Evolutionary conservation across 2,888 invertebrate genomes (phyloP), one percentile per base, ranked within the genome.

Genomic region (Lithophane semibrunnea): DNA sequence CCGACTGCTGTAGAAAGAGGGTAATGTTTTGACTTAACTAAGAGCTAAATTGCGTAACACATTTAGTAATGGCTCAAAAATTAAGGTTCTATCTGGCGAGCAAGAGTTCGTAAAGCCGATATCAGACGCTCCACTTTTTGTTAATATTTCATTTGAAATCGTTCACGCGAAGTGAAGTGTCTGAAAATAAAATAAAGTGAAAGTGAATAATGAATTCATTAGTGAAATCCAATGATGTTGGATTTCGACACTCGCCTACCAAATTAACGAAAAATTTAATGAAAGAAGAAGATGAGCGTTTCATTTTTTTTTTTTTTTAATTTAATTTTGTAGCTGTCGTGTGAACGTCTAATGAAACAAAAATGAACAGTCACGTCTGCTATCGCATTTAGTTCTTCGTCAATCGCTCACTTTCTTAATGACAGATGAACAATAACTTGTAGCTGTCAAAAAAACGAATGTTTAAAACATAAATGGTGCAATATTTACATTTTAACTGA

Each of bases 1-100:
- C 37, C 3, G 63, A 56, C 13, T 42, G 21, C 12, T 10, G 21
- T 54, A 24, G 4, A 21, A 18, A 4, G 5, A 61, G 8, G n/a
- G 24, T 80, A 42, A 63, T 74, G 24, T 47, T 58, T 42, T 29
- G 54, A 58, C n/a, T 21, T 37, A 12, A 37, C 7, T 61, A 21
- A 29, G 18, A 73, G 10, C 10, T 12, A n/a, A 21, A 37, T 56
- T 58, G n/a, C 13, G 21, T 49, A 21, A 29, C 49, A 76, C 24
- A 42, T 47, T 52, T 18, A 2, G 13, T 12, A 13, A 54, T 13
- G 16, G 70, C 18, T 73, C 5, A 24, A 52, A 24, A 5, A 2
- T 3, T n/a, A 9, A 47, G 16, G 16, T n/a, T 16, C 10, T 8
- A 9, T 10, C 1, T 7, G 8, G 3, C 16, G 3, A 10, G 66